Conservation (phyloP, 2,113 vertebrate species). For the Meleagris gallopavo region DNA sequence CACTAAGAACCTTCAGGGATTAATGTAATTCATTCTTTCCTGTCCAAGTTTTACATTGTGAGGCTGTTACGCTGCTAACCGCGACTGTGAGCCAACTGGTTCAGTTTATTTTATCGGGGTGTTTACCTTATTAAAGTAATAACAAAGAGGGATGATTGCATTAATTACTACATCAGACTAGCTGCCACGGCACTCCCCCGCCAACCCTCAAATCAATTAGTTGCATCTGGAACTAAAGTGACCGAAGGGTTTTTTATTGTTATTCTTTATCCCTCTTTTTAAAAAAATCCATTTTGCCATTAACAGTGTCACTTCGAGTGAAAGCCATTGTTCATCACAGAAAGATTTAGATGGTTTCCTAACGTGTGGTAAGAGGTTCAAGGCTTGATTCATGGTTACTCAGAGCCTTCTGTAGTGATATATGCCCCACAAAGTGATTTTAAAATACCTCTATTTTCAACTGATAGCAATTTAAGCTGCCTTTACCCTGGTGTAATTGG, state of each 20-base stretch:
- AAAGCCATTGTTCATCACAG: conserved; percentile 50
- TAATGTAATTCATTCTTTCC: conserved; percentile 65
- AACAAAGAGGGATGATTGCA: conserved; percentile 35
- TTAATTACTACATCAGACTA: conserved; percentile 43
- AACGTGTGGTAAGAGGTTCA: conserved; percentile 27
- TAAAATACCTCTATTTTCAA: conserved; percentile 42
- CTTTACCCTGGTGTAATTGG: neutral
- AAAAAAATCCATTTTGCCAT: conserved; percentile 36
- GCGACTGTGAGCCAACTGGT: conserved; percentile 47
- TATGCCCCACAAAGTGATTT: conserved; percentile 44
- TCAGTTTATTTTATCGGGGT: conserved; percentile 65
- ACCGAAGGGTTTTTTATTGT: conserved; percentile 11
- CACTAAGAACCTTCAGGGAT: conserved; percentile 48
- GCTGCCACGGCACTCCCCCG: neutral
- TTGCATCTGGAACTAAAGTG: conserved; percentile 53
- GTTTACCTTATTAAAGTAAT: conserved; percentile 67
- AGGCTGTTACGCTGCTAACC: conserved; percentile 29
- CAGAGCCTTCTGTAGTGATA: conserved; percentile 23
- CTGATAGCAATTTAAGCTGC: neutral
- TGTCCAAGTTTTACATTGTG: conserved; percentile 48
- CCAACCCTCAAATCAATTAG: conserved; percentile 52
- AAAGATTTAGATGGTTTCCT: conserved; percentile 48
- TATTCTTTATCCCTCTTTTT: neutral
- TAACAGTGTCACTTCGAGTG: conserved; percentile 19
- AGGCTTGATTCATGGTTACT: conserved; percentile 54